phyloP scores from a whole-genome alignment of 2,888 invertebrate genomes.

The Chydorus sphaericus region DNA sequence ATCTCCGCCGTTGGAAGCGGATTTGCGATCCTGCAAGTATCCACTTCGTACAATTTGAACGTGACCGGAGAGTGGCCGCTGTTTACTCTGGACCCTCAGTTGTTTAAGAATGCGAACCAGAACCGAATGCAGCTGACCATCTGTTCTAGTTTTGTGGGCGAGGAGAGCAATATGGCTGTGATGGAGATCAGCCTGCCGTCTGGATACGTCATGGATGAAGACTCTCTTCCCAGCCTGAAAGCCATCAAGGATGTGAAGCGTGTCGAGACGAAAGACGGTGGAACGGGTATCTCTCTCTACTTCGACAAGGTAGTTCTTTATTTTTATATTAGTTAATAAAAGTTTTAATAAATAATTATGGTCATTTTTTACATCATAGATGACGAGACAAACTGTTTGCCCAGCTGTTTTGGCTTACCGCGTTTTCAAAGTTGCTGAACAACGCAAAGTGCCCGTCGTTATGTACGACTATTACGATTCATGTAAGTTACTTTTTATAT shows the following conservation, averaged over 20 bases:
- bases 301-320: constrained; percentile 45
- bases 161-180: constrained; percentile 74
- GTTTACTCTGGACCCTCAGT: constrained; percentile 70
- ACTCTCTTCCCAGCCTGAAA: constrained; percentile 49
- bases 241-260: constrained; percentile 40
- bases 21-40: constrained; percentile 58
- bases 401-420: constrained; percentile 69
- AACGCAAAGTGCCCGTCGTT: constrained; percentile 69
- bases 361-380: constrained; percentile 30
- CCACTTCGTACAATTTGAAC: constrained; percentile 66
- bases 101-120: constrained; percentile 61
- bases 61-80: constrained; percentile 76
- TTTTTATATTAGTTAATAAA: background rate
- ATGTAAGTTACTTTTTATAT: constrained; percentile 41
- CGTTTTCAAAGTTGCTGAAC: constrained; percentile 67
- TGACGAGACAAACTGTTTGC: constrained; percentile 47
- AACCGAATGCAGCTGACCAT: constrained; percentile 64
- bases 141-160: constrained; percentile 53
- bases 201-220: constrained; percentile 66
- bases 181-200: constrained; percentile 80
- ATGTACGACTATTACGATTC: constrained; percentile 85
- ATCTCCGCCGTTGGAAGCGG: constrained; percentile 67
- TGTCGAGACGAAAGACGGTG: constrained; percentile 50
- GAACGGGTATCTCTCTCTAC: constrained; percentile 50
- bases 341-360: background rate